phyloP scores from a whole-genome alignment of 2,888 invertebrate species.

The Panopea generosa region DNA sequence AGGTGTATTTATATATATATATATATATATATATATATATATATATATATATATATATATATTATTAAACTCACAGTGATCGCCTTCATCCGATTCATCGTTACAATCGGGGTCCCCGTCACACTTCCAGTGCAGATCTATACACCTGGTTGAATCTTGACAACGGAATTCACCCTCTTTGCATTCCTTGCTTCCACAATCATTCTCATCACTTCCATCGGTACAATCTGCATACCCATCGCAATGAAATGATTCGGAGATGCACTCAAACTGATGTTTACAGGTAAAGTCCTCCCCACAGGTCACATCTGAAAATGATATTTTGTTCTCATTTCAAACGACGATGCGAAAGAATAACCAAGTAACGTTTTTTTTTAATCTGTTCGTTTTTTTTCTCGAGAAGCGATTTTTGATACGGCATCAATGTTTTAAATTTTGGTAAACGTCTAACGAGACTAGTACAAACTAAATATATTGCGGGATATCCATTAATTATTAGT shows the following conservation, averaged over 20 bases:
- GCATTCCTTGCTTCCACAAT: conserved; percentile 66
- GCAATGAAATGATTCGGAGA: conserved; percentile 92
- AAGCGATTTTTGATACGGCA: no score
- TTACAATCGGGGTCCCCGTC: conserved; percentile 95
- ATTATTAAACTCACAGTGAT: conserved; percentile 82
- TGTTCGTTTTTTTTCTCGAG: no score
- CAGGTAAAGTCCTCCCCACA: conserved; percentile 89
- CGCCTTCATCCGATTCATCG: conserved; percentile 93
- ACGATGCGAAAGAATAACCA: no score
- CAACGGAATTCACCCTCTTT: conserved; percentile 92
- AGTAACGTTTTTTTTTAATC: no score
- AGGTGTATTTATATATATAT: no score
- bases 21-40: no score
- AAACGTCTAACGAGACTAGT: no score
- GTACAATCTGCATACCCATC: conserved; percentile 91
- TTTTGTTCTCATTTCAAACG: no score
- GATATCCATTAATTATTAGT: no score
- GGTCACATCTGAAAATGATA: conserved; percentile 64
- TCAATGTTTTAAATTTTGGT: no score
- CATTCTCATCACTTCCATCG: conserved; percentile 70
- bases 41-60: no score
- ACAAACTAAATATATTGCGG: no score
- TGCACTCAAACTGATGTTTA: conserved; percentile 92
- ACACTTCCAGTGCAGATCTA: conserved; percentile 86
- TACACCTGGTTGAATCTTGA: conserved; percentile 88